Evolutionary conservation across 2,113 vertebrate genomes (phyloP).

Genomic region (Tragelaphus strepsiceros): DNA sequence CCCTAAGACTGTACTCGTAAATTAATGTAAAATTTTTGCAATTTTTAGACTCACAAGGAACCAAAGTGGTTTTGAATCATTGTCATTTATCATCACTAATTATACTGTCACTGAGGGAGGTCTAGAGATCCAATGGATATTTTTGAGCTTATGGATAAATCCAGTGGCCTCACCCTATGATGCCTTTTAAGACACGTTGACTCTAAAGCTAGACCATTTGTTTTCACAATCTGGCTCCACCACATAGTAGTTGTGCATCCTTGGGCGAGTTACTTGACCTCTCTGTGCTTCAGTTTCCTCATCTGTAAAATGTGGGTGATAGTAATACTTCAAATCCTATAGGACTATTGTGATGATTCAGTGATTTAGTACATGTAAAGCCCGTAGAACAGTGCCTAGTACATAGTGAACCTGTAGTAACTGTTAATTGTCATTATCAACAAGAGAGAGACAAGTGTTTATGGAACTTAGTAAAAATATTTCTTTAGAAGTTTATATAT

Average conservation of each 20-base stretch:
- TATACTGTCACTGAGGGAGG: background rate
- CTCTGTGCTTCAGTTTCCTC: background rate
- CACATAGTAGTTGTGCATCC: background rate
- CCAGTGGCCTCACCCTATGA: background rate
- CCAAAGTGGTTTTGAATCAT: background rate
- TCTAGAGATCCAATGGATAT: background rate
- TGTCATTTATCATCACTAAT: background rate
- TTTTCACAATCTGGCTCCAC: background rate
- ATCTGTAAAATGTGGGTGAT: background rate
- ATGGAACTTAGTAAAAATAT: background rate
- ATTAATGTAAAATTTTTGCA: background rate
- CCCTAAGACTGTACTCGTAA: background rate
- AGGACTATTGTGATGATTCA: background rate
- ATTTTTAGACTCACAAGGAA: background rate
- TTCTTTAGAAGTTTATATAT: background rate
- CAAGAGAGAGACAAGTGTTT: background rate
- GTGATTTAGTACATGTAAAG: background rate
- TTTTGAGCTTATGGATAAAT: conserved; percentile 24
- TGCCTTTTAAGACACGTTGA: background rate
- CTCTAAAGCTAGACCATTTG: background rate
- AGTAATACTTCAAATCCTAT: background rate
- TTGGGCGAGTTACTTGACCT: background rate
- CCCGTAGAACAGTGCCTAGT: background rate
- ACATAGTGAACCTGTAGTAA: background rate
- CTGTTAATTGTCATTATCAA: background rate